Conservation (phyloP, 2,797 vertebrate species). For the Thripadectes ignobilis region DNA sequence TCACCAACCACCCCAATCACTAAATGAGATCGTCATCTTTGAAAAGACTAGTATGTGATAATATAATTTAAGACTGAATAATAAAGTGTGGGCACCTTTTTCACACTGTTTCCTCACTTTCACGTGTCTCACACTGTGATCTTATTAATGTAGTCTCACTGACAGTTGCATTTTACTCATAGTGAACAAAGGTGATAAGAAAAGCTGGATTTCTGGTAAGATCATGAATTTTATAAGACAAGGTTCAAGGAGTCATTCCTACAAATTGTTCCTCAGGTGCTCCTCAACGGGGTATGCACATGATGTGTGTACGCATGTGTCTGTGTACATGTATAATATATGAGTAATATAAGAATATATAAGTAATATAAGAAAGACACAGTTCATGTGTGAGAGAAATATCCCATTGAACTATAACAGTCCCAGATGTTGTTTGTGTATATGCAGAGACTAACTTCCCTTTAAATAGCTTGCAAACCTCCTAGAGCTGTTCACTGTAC, state of each 20-base stretch:
- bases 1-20: neutral
- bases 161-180: neutral
- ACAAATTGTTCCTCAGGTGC: neutral
- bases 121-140: neutral
- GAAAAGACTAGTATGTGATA: neutral
- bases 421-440: slow-evolving; percentile 18
- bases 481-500: neutral
- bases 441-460: neutral
- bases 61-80: neutral
- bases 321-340: neutral
- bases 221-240: neutral
- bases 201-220: neutral
- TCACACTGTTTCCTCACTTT: neutral
- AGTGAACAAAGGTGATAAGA: neutral
- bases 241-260: neutral
- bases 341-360: no score
- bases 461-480: slow-evolving; percentile 18
- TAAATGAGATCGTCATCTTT: neutral
- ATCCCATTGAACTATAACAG: neutral
- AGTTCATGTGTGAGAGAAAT: neutral
- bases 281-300: neutral
- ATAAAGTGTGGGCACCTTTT: neutral
- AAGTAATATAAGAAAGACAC: neutral
- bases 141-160: neutral
- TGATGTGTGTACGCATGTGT: neutral